Conservation (phyloP, 2,888 invertebrate species). For the Muscina levida region DNA sequence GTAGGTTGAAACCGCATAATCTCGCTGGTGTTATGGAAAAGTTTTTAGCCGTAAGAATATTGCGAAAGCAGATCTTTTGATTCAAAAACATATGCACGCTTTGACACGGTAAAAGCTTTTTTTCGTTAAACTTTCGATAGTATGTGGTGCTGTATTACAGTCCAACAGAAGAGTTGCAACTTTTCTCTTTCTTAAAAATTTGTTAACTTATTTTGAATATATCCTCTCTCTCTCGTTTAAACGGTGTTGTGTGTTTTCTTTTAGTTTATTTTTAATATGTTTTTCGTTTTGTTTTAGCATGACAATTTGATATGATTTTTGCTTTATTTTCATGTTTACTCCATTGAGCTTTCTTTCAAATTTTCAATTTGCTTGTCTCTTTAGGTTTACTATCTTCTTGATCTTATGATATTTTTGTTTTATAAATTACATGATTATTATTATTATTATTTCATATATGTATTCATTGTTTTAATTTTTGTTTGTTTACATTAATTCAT, state of each 20-base stretch:
- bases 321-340: conserved; percentile 18
- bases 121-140: no score
- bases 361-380: conserved; percentile 26
- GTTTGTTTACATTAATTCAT: conserved; percentile 44
- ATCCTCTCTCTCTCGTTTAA: no score
- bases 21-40: no score
- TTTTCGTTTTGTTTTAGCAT: conserved; percentile 12
- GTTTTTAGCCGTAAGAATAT: no score
- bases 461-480: no score
- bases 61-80: no score
- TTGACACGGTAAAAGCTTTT: no score
- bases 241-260: background rate
- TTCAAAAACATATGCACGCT: no score
- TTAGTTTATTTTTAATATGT: background rate
- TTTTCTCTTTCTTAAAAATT: no score
- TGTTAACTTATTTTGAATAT: background rate
- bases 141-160: no score
- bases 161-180: no score
- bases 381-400: conserved; percentile 29
- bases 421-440: conserved; percentile 22
- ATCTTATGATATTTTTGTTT: conserved; percentile 43
- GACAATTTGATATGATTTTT: conserved; percentile 16
- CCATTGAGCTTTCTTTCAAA: conserved; percentile 7
- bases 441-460: conserved; percentile 37
- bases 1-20: no score